These are phyloP conservation scores for Octodon degus DNA, from an alignment of 2,113 vertebrate genomes.

Conservation along the genomic window DNA sequence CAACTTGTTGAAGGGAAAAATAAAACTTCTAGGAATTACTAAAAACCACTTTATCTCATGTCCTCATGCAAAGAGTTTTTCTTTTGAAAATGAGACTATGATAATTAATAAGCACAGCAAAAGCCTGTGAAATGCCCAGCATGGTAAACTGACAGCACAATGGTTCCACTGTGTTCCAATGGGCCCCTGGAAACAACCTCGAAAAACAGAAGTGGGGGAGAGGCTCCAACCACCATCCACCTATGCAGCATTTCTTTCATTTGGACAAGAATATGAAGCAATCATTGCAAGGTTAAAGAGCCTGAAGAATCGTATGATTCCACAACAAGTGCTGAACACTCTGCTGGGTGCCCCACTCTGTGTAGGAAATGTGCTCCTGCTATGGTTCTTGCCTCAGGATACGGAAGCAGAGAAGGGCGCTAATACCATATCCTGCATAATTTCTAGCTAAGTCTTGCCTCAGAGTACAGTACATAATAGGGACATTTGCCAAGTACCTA, in stretches of 20 bases:
- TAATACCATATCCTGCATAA: background rate
- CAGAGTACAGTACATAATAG: background rate
- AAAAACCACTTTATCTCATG: background rate
- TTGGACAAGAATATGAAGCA: background rate
- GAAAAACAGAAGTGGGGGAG: background rate
- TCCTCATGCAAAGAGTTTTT: background rate
- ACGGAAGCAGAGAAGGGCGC: background rate
- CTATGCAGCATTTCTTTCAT: background rate
- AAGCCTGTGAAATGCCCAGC: background rate
- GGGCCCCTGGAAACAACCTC: background rate
- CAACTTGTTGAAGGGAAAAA: constrained; percentile 2
- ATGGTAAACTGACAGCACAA: background rate
- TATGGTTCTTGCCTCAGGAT: background rate
- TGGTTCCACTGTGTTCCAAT: background rate
- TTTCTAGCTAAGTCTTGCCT: background rate
- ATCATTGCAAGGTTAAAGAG: background rate
- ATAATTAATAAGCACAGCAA: background rate
- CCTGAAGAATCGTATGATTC: background rate
- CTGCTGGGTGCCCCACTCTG: background rate
- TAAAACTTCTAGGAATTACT: constrained; percentile 24
- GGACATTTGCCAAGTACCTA: background rate
- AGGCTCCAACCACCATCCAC: too few relatives aligned
- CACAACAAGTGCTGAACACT: background rate
- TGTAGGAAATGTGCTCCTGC: background rate
- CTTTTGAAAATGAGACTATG: constrained; percentile 19